Evolutionary conservation across 2,888 invertebrate genomes (phyloP), one percentile per base, ranked within the genome.

Genomic region (Thecophora atra): DNA sequence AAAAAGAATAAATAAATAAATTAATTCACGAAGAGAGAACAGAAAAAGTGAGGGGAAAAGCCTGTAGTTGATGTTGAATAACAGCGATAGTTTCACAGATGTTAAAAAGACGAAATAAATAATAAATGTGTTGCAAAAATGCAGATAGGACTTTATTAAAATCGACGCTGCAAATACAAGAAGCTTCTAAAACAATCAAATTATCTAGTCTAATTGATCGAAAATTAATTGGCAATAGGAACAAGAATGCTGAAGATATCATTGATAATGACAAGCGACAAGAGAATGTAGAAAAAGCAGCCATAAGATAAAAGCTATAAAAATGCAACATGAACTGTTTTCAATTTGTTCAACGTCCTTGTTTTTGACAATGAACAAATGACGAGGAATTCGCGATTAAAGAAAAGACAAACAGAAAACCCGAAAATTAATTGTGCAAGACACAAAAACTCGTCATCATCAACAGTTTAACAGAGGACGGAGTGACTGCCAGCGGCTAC

Each of bases 271-370:
- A 72, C 72, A 71, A 56, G 62, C 68, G 5, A 1, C 13, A n/a
- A 13, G n/a, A 51, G 17, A 13, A 21, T 54, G n/a, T n/a, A n/a
- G n/a, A n/a, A 21, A n/a, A 19, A n/a, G 69, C 73, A 60, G 72
- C 51, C 24, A 8, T 51, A n/a, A 51, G 15, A 71, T 47, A 67
- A 63, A 75, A 79, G 77, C 74, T 73, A 79, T 76, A 75, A 75
- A 77, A 76, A 78, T 78, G 80, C 81, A 77, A 82, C 81, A 81
- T 81, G 81, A 81, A 82, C 82, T 82, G 82, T 82, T 82, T 11
- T 11, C 44, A 15, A 51, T n/a, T 51, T 82, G 82, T 82, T 80
- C 79, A 80, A 81, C 76, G 79, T 80, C 80, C 80, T 74, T 76
- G 65, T 58, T 24, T 24, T 30, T 7, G 30, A 52, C 65, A 66